Evolutionary conservation across 2,888 invertebrate species (phyloP).

Genomic region (Oscheius myriophilus): DNA sequence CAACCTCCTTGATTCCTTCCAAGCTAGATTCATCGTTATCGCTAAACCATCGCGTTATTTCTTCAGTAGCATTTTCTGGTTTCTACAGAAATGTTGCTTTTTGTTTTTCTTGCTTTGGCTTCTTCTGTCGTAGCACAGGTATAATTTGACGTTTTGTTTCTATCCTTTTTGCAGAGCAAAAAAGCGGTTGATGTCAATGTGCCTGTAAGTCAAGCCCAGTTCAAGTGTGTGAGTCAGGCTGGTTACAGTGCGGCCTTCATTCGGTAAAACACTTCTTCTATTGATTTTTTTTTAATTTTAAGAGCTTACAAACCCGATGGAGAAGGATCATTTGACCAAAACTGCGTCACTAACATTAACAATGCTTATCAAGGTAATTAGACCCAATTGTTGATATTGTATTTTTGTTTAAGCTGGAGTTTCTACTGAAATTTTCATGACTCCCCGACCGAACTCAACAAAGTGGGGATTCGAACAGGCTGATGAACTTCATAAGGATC

Average conservation of each 20-base stretch:
- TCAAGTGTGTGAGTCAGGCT: slow-evolving; percentile 10
- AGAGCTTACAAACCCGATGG: slow-evolving; percentile 28
- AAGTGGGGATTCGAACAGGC: slow-evolving; percentile 29
- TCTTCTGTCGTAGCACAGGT: too few species aligned
- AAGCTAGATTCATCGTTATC: too few species aligned
- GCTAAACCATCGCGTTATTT: too few species aligned
- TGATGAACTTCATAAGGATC: slow-evolving; percentile 26
- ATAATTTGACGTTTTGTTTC: too few species aligned
- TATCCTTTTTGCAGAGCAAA: background rate
- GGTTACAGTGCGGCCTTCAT: slow-evolving; percentile 17
- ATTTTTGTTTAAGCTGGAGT: slow-evolving; percentile 19
- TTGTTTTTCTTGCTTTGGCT: too few species aligned
- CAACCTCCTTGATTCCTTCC: too few species aligned
- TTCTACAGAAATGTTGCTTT: too few species aligned
- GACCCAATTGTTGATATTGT: background rate
- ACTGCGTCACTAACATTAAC: slow-evolving; percentile 14
- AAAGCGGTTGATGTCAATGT: slow-evolving; percentile 11
- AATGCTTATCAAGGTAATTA: slow-evolving; percentile 14
- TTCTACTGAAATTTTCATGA: slow-evolving; percentile 27
- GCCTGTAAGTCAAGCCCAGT: background rate
- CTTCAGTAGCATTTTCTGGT: too few species aligned
- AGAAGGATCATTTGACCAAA: slow-evolving; percentile 23
- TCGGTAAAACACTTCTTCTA: background rate
- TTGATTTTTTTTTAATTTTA: background rate
- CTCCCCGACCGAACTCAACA: slow-evolving; percentile 13